Base-by-base conservation (phyloP, 2,797 vertebrate genomes). In the Enteromius afrohamiltoni region DNA sequence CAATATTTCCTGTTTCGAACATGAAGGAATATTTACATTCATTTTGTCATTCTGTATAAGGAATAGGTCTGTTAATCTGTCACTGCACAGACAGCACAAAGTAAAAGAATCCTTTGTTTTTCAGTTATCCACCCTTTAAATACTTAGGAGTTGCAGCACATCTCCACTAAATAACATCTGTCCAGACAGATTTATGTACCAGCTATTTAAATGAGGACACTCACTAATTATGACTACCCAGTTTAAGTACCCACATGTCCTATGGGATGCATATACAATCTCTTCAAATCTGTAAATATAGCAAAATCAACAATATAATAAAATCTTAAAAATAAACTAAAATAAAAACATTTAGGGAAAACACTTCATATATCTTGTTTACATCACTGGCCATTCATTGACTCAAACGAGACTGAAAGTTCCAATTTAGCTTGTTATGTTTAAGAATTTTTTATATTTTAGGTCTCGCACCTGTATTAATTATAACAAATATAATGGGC, bases 61-160 rank as follows among this genome's bases (percentile, higher is more conserved):
- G 47, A 67, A 75, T 14, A 40, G 4, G 51, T 76, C 74, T 26
- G 67, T 77, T 82, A 84, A 31, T 79, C 34, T 76, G 49, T 37
- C 31, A 68, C 37, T n/a, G 29, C 17, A 74, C 26, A n/a, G 1
- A 70, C 47, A 58, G 31, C 83, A 58, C 3, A 58, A 73, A 13
- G n/a, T 70, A 31, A 37, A 79, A 65, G 45, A 47, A 67, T 29
- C 75, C 21, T 23, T 47, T 5, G 40, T 11, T 65, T 58, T 14
- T 78, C 31, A 62, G 76, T 78, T 62, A 14, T 62, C 51, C 53
- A 82, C 26, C 55, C 37, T 73, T 62, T 74, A 71, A 60, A 82
- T 11, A 82, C 53, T 64, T 37, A 47, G 23, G 42, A 62, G 37
- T 47, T 55, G 34, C n/a, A 80, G 42, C 40, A 73, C 68, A 73